These are phyloP conservation scores for Copidosoma floridanum DNA, from an alignment of 1,140 invertebrate genomes.

Conservation along the genomic window DNA sequence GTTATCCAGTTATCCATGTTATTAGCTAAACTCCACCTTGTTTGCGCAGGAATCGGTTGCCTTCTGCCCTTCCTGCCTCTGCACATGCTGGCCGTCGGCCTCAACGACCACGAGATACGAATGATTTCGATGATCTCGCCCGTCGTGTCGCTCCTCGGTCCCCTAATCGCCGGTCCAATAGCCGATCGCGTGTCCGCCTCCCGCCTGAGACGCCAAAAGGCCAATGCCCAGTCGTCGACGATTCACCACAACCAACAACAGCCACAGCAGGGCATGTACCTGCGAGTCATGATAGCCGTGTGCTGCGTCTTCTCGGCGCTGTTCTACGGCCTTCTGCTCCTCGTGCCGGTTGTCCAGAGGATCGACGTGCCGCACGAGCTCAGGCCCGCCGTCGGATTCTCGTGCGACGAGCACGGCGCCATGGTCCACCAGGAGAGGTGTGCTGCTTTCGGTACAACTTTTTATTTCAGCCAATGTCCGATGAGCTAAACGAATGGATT, in stretches of 20 bases:
- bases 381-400: constrained; percentile 65
- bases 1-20: too few species aligned
- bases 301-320: constrained; percentile 67
- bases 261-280: constrained; percentile 55
- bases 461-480: background rate
- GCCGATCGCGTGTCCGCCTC: constrained; percentile 62
- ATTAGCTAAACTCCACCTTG: too few species aligned
- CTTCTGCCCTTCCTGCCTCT: constrained; percentile 73
- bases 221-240: constrained; percentile 40
- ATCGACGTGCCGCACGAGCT: constrained; percentile 55
- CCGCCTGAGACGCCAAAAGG: constrained; percentile 43
- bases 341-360: constrained; percentile 63
- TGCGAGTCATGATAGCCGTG: constrained; percentile 68
- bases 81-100: constrained; percentile 69
- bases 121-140: constrained; percentile 73
- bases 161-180: constrained; percentile 64
- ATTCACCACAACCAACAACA: constrained; percentile 44
- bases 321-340: constrained; percentile 65
- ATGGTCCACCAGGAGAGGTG: constrained; percentile 66
- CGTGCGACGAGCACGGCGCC: constrained; percentile 65
- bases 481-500: too few species aligned
- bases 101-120: constrained; percentile 68
- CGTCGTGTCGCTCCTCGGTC: constrained; percentile 69
- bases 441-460: background rate
- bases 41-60: constrained; percentile 66